phyloP scores from a whole-genome alignment of 2,113 vertebrate species.

The Tragelaphus imberbis region DNA sequence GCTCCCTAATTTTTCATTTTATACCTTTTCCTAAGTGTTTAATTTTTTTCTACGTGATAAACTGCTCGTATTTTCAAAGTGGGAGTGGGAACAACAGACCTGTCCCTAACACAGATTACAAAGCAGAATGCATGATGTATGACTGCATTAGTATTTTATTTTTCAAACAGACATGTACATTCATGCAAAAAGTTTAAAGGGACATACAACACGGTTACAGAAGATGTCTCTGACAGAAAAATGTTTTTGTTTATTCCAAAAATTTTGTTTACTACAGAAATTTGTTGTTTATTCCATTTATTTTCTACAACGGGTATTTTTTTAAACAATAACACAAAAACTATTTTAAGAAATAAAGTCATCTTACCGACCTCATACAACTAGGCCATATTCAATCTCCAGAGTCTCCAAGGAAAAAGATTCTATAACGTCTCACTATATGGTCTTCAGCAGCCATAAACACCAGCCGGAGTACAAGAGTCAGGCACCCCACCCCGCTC shows the following conservation, averaged over 20 bases:
- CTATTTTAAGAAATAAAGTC: constrained; percentile 9
- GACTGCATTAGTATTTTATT: neutral
- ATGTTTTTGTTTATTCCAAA: neutral
- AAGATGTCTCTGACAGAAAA: neutral
- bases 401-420: constrained; percentile 28
- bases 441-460: neutral
- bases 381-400: neutral
- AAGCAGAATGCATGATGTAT: neutral
- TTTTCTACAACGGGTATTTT: neutral
- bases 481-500: neutral
- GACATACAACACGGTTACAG: neutral
- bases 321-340: neutral
- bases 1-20: constrained; percentile 10
- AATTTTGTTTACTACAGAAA: neutral
- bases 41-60: neutral
- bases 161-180: neutral
- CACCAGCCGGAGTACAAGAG: neutral
- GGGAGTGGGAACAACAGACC: neutral
- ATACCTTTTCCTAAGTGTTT: neutral
- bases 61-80: neutral
- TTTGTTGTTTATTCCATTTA: neutral
- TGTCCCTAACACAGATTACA: neutral
- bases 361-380: neutral
- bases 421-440: neutral
- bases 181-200: neutral